Base-by-base conservation (phyloP, 2,888 invertebrate genomes). In the Anorthoa munda region DNA sequence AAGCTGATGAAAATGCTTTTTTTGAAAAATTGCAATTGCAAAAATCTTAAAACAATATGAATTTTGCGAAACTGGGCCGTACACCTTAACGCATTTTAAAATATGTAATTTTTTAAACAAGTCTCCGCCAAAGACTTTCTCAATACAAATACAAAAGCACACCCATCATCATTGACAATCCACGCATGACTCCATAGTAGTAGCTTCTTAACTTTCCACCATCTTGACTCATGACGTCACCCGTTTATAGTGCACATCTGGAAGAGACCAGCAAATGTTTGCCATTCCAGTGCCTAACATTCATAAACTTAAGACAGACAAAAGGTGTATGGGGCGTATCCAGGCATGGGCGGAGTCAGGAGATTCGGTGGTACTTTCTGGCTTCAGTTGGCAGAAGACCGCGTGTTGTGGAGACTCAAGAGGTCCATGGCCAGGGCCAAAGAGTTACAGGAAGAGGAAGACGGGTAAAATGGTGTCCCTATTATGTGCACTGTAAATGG, bases 401-500 rank as follows among this genome's bases (percentile, higher is more conserved):
- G 78, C 72, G 87, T 86, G 53, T 75, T 84, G 74, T 86, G 86
- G 86, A 77, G 86, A 48, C 59, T 87, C 79, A 86, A 86, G 86
- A 81, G 71, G 64, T 82, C 87, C 65, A 75, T 84, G 69, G 58
- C 79, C 61, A 85, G 71, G 72, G 60, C 79, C 66, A 86, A 87
- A 86, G 86, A 87, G 67, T 84, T 82, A 73, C 75, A 82, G 65
- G 87, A 86, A 60, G 86, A 86, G 75, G 86, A 86, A 70, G 86
- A 86, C 70, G 77, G 86, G 86, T 86, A 86, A 82, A 56, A 78
- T 74, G 66, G 83, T 82, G 75, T 86, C 69, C 71, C 59, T 81
- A 48, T 79, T 84, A 82, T 86, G 87, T 86, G 87, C 87, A 86
- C 86, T 86, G 82, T 86, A 85, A 87, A 86, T 87, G 86, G 86